Conservation (phyloP, 2,888 invertebrate genomes). For the Euproctis similis region DNA sequence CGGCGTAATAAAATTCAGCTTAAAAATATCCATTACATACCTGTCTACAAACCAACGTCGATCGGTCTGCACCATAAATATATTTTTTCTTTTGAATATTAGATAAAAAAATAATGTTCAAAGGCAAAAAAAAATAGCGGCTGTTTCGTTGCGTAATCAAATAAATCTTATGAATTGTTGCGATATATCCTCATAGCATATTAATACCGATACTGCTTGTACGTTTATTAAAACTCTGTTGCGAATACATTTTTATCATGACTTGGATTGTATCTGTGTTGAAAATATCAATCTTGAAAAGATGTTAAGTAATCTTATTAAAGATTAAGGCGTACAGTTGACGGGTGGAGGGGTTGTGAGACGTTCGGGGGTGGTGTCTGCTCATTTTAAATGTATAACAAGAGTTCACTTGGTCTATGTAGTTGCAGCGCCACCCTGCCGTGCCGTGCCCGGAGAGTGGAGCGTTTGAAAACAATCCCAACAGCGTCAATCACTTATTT, state of each 20-base stretch:
- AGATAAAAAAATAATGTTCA: conserved; percentile 31
- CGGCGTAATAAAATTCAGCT: conserved; percentile 75
- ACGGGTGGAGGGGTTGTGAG: conserved; percentile 16
- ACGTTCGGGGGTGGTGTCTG: conserved; percentile 29
- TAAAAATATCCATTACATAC: conserved; percentile 52
- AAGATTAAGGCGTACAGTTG: conserved; percentile 41
- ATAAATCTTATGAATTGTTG: conserved; percentile 8
- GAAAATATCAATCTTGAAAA: conserved; percentile 8
- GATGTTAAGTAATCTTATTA: conserved; percentile 41
- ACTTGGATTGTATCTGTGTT: too few relatives aligned
- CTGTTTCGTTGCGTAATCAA: conserved; percentile 15
- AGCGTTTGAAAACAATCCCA: conserved; percentile 68
- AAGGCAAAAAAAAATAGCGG: conserved; percentile 18
- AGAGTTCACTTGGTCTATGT: conserved; percentile 46
- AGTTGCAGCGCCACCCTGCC: conserved; percentile 42
- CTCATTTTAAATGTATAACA: conserved; percentile 67
- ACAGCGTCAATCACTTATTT: conserved; percentile 76
- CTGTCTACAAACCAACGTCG: conserved; percentile 25
- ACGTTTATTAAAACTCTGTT: too few relatives aligned
- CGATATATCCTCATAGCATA: too few relatives aligned
- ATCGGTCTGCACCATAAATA: conserved; percentile 34
- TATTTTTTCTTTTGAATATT: conserved; percentile 33
- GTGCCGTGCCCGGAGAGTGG: conserved; percentile 12
- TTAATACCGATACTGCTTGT: too few relatives aligned
- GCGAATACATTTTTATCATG: too few relatives aligned